A percentile compares a stretch with the other conserved stretches of the same genome.
These are phyloP conservation scores for Nephrotoma flavescens DNA, from an alignment of 2,888 invertebrate species.

Conservation along the genomic window DNA sequence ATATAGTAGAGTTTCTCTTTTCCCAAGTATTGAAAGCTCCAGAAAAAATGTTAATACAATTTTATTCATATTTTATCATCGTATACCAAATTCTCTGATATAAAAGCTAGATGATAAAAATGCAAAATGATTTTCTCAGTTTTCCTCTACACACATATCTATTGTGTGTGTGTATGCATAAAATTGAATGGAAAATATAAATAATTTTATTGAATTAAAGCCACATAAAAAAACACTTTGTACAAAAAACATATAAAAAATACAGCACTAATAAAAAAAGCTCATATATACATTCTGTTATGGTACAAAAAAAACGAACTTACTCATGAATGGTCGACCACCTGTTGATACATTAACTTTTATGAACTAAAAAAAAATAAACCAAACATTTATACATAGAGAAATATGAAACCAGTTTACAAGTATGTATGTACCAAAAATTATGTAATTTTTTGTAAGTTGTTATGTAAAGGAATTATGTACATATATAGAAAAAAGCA, in stretches of 20 bases:
- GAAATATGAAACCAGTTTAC: constrained; percentile 1
- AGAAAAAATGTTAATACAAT: background rate
- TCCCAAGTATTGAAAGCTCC: background rate
- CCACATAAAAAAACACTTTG: background rate
- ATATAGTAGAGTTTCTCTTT: background rate
- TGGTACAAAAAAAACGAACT: background rate
- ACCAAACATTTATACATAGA: background rate
- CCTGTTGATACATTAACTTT: constrained; percentile 2
- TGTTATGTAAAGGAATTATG: background rate
- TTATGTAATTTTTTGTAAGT: background rate
- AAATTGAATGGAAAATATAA: background rate
- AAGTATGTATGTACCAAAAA: background rate
- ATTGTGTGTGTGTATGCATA: background rate
- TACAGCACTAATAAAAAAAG: background rate
- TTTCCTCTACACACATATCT: background rate
- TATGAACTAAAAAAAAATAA: background rate
- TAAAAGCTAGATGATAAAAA: background rate
- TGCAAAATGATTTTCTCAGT: background rate
- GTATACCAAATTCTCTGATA: background rate
- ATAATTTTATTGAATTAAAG: background rate
- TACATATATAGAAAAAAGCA: background rate
- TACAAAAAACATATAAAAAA: background rate
- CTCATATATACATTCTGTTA: background rate
- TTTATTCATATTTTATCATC: background rate
- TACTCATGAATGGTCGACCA: constrained; percentile 3